These are phyloP conservation scores for Hypanus sabinus DNA, from an alignment of 2,113 vertebrate genomes.

Conservation along the genomic window DNA sequence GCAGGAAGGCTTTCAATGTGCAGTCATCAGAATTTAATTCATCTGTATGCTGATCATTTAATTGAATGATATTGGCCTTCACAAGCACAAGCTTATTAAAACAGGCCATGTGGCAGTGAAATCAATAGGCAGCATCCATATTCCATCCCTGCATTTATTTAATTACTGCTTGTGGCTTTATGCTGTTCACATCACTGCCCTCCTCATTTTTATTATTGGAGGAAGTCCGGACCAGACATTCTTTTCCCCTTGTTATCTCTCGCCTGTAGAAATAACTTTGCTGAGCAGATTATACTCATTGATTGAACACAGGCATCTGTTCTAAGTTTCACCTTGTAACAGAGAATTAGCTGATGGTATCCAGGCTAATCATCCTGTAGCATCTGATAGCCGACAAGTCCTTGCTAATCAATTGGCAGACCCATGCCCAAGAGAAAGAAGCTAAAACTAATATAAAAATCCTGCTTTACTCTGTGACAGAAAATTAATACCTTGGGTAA, in stretches of 20 bases:
- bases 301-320: slow-evolving; percentile 32
- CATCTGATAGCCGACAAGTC: not conserved
- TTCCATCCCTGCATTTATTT: slow-evolving; percentile 21
- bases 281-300: slow-evolving; percentile 30
- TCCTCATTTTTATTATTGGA: slow-evolving; percentile 22
- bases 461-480: not conserved
- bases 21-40: not conserved
- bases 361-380: not conserved
- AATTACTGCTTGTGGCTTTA: not conserved
- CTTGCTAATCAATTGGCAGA: not conserved
- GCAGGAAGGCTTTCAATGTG: not conserved
- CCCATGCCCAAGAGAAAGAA: not conserved
- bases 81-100: not conserved
- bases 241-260: slow-evolving; percentile 26
- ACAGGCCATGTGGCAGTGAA: not conserved
- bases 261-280: slow-evolving; percentile 36
- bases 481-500: slow-evolving; percentile 15
- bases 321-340: slow-evolving; percentile 32
- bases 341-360: slow-evolving; percentile 35
- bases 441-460: not conserved
- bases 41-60: not conserved
- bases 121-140: not conserved
- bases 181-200: not conserved
- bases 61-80: not conserved
- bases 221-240: not conserved